Base-by-base conservation (phyloP, 1,140 invertebrate species). In the Drosophila nigromelanica region DNA sequence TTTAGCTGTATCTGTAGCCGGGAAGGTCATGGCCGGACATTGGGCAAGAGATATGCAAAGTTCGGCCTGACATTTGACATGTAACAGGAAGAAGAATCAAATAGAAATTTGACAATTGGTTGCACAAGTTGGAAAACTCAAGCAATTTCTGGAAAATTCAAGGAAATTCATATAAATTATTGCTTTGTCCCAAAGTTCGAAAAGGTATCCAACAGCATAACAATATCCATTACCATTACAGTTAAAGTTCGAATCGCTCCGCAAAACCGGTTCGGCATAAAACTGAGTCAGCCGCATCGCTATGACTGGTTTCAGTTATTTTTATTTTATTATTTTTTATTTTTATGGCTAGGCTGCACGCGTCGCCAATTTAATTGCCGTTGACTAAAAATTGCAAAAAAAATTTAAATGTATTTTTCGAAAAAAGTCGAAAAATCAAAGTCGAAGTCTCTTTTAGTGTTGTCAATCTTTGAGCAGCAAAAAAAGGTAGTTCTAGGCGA, bases 291-390 rank as follows among this genome's bases (percentile, higher is more conserved):
- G 55, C 24, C 40, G 12, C 18, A 12, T n/a, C 24, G 15, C 14
- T 5, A 33, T 18, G 14, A 58, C 55, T 18, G 24, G 55, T 58
- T 58, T 42, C 27, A 18, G 48, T 33, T 52, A 51, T 11, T 42
- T 33, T 33, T 51, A 51, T 51, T 43, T 43, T 45, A 70, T 67
- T 80, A 68, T 73, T 73, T 83, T 70, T 39, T 21, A 69, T 64
- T 75, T 82, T 75, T 87, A 87, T 72, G 71, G 75, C 82, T 81
- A 81, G 81, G 70, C 71, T 87, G 74, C 82, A 85, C 78, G 81
- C 81, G 74, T 85, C 68, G 70, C 67, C 81, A 77, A 61, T 62
- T 86, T 87, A 86, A 86, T 86, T 86, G 83, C 82, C 63, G 60
- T 45, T 63, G 77, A 86, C 80, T 83, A 77, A 82, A 81, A 76